These are phyloP conservation scores for Phaonia tiefii DNA, from an alignment of 2,888 invertebrate species.

Conservation along the genomic window DNA sequence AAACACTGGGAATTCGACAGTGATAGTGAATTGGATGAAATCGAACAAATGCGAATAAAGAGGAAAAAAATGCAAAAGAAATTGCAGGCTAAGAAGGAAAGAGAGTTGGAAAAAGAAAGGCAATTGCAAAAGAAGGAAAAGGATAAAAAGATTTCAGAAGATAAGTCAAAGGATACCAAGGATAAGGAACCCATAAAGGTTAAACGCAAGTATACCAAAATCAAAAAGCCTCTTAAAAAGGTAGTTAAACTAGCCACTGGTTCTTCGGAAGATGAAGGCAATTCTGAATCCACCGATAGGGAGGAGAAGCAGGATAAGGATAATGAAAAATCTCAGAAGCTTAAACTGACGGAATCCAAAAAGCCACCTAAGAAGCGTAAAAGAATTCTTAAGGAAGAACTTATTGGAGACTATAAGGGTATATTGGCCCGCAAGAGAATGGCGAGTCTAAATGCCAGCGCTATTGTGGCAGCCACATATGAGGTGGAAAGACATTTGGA, in stretches of 20 bases:
- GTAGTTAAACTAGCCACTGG: constrained; percentile 68
- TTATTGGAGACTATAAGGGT: constrained; percentile 86
- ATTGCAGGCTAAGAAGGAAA: constrained; percentile 73
- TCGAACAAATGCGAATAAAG: constrained; percentile 71
- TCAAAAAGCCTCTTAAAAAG: constrained; percentile 70
- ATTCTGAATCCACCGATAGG: constrained; percentile 71
- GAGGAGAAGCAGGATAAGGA: constrained; percentile 59
- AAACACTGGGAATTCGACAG: constrained; percentile 92
- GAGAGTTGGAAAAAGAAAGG: constrained; percentile 72
- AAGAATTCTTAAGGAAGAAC: constrained; percentile 81
- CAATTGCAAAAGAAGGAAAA: constrained; percentile 75
- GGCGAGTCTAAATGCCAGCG: constrained; percentile 95
- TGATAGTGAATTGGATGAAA: constrained; percentile 77
- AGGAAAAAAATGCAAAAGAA: constrained; percentile 73
- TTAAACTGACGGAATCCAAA: constrained; percentile 70
- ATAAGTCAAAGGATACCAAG: constrained; percentile 69
- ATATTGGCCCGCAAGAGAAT: constrained; percentile 94
- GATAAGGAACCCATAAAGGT: constrained; percentile 68
- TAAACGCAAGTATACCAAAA: constrained; percentile 69
- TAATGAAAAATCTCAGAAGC: constrained; percentile 61
- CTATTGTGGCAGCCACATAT: constrained; percentile 94
- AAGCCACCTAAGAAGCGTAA: constrained; percentile 80
- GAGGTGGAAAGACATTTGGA: constrained; percentile 83
- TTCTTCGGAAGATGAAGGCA: constrained; percentile 70
- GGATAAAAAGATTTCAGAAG: constrained; percentile 57